These are phyloP conservation scores for Anseranas semipalmata DNA, from an alignment of 2,113 vertebrate species.

Conservation along the genomic window DNA sequence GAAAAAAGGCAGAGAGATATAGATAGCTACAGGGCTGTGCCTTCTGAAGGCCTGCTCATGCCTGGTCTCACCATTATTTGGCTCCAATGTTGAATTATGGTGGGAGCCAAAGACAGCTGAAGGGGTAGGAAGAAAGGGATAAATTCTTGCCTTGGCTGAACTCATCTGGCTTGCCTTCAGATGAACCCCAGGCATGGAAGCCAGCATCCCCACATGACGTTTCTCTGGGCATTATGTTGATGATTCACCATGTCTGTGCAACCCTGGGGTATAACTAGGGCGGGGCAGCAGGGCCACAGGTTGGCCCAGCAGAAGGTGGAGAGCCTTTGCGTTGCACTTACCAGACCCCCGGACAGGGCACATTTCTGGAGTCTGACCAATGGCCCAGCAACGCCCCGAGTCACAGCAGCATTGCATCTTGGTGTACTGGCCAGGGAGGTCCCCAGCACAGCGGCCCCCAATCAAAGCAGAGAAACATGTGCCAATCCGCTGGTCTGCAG, in stretches of 20 bases:
- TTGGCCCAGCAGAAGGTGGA: not conserved
- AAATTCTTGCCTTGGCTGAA: not conserved
- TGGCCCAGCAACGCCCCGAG: conserved; percentile 92
- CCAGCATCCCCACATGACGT: not conserved
- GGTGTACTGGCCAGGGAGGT: conserved; percentile 88
- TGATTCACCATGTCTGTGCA: not conserved
- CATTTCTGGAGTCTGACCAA: conserved; percentile 90
- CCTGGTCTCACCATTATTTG: not conserved
- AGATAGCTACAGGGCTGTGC: not conserved
- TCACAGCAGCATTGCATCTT: conserved; percentile 97
- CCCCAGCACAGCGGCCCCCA: conserved; percentile 89
- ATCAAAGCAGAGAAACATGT: conserved; percentile 91
- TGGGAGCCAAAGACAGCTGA: not conserved
- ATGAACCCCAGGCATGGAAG: not conserved
- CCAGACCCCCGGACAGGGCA: conserved; percentile 93
- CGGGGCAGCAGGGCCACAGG: not conserved
- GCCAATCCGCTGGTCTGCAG: conserved; percentile 90
- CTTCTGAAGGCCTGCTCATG: not conserved
- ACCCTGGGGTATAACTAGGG: not conserved
- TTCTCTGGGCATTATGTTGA: not conserved
- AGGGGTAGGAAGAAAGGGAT: not conserved
- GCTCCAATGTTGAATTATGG: fast-evolving
- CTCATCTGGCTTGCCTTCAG: not conserved
- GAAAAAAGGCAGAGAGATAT: not conserved
- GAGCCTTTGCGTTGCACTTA: conserved; percentile 63